Base-by-base conservation (phyloP, 2,113 vertebrate species). In the Raja brachyura region DNA sequence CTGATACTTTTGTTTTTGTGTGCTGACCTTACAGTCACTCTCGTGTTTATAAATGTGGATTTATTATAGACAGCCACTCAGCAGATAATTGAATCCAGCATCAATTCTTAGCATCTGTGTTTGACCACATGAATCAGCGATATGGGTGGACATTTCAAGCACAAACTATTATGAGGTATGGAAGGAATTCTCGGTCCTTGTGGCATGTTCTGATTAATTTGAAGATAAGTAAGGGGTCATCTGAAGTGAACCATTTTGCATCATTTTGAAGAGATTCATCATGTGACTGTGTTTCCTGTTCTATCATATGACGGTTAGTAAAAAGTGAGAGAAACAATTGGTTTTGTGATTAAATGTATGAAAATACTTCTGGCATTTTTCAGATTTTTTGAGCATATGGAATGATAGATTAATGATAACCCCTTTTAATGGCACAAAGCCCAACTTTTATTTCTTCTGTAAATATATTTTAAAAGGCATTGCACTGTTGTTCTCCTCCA, bases 61-160 rank as follows among this genome's bases (percentile, higher is more conserved):
- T 88, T 88, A 88, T 85, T 88, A 66, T 63, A 88, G 78, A 81
- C 78, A 81, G 59, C 83, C 59, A 31, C 59, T 88, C 83, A n/a
- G 83, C 56, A 88, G 83, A 88, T 88, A 88, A 88, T 88, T 88
- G 83, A 88, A 88, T 88, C 83, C 83, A 88, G 83, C 59, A 88
- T 63, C 83, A 88, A 88, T 63, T 88, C 83, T 59, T 88, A 59
- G 83, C 83, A 88, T 88, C 83, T 63, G 61, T 88, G 13, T 88
- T 88, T 88, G 83, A 88, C 83, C 83, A 88, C 83, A 66, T 88
- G 83, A 88, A 88, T 88, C 83, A 88, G 31, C 61, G 83, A n/a
- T 63, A 63, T 88, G 83, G 83, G 59, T 88, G 83, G 83, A 88
- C 83, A 88, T 88, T 88, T 88, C 83, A 66, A 88, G 83, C 28